A percentile compares a stretch with the other conserved stretches of the same genome.
These are phyloP conservation scores for Channallabes apus DNA, from an alignment of 2,797 vertebrate genomes.

Conservation along the genomic window DNA sequence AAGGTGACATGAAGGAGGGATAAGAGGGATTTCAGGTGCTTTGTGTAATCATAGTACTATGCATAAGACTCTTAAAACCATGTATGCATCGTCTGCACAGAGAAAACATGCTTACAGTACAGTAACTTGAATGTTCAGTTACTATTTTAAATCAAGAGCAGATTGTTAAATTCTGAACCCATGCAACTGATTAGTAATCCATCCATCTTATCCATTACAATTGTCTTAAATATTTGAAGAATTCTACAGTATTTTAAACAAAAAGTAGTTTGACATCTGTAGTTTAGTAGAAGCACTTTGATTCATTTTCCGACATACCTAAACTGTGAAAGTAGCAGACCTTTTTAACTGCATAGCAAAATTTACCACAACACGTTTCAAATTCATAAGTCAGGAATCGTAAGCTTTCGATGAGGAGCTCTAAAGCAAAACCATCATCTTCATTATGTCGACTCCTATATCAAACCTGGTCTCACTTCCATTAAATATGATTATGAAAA, in stretches of 20 bases:
- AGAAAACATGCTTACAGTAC: too few relatives aligned
- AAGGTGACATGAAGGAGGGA: conserved; percentile 53
- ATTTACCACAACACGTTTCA: conserved; percentile 48
- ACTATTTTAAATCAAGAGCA: not conserved
- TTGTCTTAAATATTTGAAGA: not conserved
- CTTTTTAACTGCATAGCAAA: conserved; percentile 47
- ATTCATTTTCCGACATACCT: conserved; percentile 16
- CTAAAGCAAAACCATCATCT: conserved; percentile 63
- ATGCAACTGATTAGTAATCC: not conserved
- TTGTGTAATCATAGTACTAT: conserved; percentile 69
- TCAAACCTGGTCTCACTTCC: conserved; percentile 66
- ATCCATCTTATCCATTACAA: not conserved
- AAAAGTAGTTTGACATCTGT: not conserved
- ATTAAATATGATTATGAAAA: conserved; percentile 78
- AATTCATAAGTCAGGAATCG: conserved; percentile 61
- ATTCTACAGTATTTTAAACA: not conserved
- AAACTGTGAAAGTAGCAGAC: conserved; percentile 27
- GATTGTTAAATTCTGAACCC: not conserved
- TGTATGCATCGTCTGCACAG: conserved; percentile 45
- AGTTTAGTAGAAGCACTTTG: not conserved
- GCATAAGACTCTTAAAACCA: conserved; percentile 56
- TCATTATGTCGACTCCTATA: conserved; percentile 66
- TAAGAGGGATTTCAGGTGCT: conserved; percentile 62
- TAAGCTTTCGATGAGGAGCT: conserved; percentile 63
- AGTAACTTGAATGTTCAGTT: too few relatives aligned